Conservation (phyloP, 1,140 invertebrate species). For the Teleogryllus occipitalis region DNA sequence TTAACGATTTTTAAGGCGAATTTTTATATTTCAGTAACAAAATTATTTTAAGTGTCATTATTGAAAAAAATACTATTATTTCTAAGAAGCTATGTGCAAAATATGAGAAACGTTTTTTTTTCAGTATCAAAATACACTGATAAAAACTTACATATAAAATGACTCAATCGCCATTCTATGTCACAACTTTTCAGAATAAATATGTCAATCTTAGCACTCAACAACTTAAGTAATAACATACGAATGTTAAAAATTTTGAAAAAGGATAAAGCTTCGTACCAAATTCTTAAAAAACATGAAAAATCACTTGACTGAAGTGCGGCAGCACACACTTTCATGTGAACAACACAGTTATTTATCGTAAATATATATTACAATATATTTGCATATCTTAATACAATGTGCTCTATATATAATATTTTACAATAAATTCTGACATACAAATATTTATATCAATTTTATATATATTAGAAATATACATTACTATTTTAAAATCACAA, state of each 20-base stretch:
- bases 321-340: neutral
- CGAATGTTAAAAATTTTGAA: neutral
- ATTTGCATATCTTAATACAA: slow-evolving; percentile 3
- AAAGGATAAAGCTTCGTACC: neutral
- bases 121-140: neutral
- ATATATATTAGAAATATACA: slow-evolving; percentile 14
- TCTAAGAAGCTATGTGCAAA: neutral
- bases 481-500: slow-evolving; percentile 15
- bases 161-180: neutral
- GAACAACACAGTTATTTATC: neutral
- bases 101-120: neutral
- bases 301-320: neutral
- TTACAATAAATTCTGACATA: neutral
- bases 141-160: neutral
- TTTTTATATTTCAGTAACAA: neutral
- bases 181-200: slow-evolving; percentile 1
- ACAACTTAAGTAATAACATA: neutral
- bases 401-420: slow-evolving; percentile 7
- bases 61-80: neutral
- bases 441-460: slow-evolving; percentile 9
- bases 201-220: neutral
- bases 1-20: no score
- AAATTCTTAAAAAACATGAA: neutral
- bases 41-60: neutral
- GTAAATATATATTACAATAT: neutral